Conservation (phyloP, 2,888 invertebrate genomes). For the Megamerina dolium region DNA sequence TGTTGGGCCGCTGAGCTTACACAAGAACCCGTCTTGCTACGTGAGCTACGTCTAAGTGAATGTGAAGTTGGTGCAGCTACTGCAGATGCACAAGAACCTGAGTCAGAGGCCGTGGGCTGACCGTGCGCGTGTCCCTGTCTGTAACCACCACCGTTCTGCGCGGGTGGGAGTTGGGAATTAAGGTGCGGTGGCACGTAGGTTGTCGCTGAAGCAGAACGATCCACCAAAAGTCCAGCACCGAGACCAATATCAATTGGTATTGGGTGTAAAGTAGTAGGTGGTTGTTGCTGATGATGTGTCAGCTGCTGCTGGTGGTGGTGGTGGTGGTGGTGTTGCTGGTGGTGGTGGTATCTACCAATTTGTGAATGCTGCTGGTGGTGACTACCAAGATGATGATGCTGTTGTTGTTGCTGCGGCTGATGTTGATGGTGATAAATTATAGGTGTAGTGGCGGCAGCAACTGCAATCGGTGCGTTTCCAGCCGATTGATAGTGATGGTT, state of each 20-base stretch:
- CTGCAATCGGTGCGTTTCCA: slow-evolving; percentile 19
- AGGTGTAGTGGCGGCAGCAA: slow-evolving; percentile 22
- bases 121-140: slow-evolving; percentile 10
- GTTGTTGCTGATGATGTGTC: slow-evolving; percentile 19
- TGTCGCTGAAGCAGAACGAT: slow-evolving; percentile 23
- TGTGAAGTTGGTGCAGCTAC: slow-evolving; percentile 29
- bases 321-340: slow-evolving; percentile 18
- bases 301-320: slow-evolving; percentile 15
- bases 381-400: slow-evolving; percentile 3
- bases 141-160: slow-evolving; percentile 7
- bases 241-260: slow-evolving; percentile 15
- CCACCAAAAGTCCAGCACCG: slow-evolving; percentile 11
- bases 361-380: slow-evolving; percentile 16
- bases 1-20: slow-evolving; percentile 46
- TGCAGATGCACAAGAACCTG: slow-evolving; percentile 14
- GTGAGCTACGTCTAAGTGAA: slow-evolving; percentile 47
- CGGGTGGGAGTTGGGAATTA: slow-evolving; percentile 7
- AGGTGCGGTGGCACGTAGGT: slow-evolving; percentile 13
- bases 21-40: slow-evolving; percentile 51
- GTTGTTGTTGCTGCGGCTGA: slow-evolving; percentile 8
- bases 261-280: slow-evolving; percentile 19
- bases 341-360: background rate
- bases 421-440: slow-evolving; percentile 31
- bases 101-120: slow-evolving; percentile 14
- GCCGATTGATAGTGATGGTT: slow-evolving; percentile 48